Percentiles rank a stretch among this genome's conserved stretches.
phyloP scores from a whole-genome alignment of 1,140 invertebrate genomes.

The Caerostris extrusa region DNA sequence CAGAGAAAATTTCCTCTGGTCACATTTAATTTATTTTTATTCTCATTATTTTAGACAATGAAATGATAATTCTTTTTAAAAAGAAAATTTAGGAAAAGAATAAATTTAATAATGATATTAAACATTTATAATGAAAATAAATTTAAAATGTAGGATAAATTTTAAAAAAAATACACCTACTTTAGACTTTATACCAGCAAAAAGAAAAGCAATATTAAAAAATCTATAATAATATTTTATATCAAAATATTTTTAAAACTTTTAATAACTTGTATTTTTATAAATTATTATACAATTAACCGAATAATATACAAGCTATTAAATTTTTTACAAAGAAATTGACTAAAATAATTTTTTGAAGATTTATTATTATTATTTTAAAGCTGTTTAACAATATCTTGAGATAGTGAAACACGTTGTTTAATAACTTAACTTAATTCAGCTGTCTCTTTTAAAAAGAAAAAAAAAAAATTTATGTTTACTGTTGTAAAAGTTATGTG shows the following conservation, averaged over 20 bases:
- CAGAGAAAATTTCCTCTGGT: neutral
- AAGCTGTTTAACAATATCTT: neutral
- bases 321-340: neutral
- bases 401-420: neutral
- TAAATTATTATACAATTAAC: neutral
- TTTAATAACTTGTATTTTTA: neutral
- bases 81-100: neutral
- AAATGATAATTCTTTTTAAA: neutral
- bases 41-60: no score
- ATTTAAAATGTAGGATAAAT: neutral
- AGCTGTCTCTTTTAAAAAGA: neutral
- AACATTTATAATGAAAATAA: neutral
- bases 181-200: neutral
- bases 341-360: neutral
- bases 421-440: neutral
- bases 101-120: neutral
- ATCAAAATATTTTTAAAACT: neutral
- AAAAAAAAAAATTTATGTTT: neutral
- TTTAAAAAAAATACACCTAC: no score
- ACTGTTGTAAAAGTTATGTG: conserved; percentile 35
- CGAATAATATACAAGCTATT: neutral
- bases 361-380: neutral
- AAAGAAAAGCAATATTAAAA: neutral
- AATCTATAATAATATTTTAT: neutral
- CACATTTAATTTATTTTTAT: no score